Evolutionary conservation across 1,140 invertebrate species (phyloP).

Genomic region (Ladona fulva): DNA sequence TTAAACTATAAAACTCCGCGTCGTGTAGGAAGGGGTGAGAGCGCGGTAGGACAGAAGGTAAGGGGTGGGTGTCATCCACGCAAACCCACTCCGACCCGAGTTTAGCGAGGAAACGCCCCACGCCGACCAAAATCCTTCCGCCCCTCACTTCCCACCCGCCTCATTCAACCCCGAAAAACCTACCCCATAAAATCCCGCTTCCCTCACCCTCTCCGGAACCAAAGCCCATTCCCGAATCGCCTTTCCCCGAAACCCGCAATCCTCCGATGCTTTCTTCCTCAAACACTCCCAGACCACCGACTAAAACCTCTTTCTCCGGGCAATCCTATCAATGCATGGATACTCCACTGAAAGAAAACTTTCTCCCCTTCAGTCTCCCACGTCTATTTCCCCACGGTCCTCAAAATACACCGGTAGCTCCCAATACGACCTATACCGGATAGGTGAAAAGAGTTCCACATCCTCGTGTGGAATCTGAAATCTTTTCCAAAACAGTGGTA

Average conservation of each 20-base stretch:
- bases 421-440: no score
- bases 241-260: no score
- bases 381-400: no score
- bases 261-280: neutral
- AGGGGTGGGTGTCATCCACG: neutral
- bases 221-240: no score
- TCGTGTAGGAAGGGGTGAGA: no score
- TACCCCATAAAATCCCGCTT: conserved; percentile 7
- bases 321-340: neutral
- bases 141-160: neutral
- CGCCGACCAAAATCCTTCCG: neutral
- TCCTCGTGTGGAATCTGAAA: no score
- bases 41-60: no score
- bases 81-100: neutral
- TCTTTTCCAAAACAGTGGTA: no score
- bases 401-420: no score
- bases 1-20: neutral
- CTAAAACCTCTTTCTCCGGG: neutral
- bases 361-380: no score
- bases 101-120: neutral
- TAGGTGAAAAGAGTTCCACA: no score
- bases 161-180: neutral
- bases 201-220: neutral
- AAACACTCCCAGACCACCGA: conserved; percentile 7
- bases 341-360: no score